These are phyloP conservation scores for Heliocidaris tuberculata DNA, from an alignment of 35 echinoderm and acorn worm species.

Conservation along the genomic window DNA sequence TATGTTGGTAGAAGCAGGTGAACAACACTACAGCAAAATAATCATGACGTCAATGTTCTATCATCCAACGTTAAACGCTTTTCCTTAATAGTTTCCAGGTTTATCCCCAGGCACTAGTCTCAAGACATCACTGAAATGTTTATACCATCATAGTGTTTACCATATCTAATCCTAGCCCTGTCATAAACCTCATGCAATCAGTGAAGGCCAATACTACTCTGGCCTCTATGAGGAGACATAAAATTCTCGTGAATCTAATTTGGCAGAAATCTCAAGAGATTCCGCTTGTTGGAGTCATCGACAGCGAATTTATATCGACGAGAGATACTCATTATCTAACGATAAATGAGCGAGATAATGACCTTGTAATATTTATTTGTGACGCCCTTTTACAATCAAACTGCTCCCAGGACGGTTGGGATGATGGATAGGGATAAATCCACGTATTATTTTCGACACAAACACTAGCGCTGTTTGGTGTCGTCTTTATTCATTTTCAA, in stretches of 20 bases:
- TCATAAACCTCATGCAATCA: not conserved
- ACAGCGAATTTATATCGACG: not conserved
- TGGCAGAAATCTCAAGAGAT: not conserved
- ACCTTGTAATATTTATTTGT: not conserved
- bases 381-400: not conserved
- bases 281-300: not conserved
- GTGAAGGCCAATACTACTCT: not conserved
- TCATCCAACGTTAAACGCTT: not conserved
- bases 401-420: not conserved
- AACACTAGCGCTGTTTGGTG: no score
- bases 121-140: conserved; percentile 9
- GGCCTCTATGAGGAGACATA: not conserved
- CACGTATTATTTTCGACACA: no score
- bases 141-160: not conserved
- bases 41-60: no score
- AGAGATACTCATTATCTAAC: not conserved
- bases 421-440: not conserved
- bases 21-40: not conserved
- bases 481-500: no score
- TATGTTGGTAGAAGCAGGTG: not conserved
- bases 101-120: not conserved
- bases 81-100: not conserved
- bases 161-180: not conserved
- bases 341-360: not conserved
- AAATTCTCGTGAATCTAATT: not conserved